Base-by-base conservation (phyloP, 35 echinoderm and acorn worm species). In the Hemicentrotus pulcherrimus region DNA sequence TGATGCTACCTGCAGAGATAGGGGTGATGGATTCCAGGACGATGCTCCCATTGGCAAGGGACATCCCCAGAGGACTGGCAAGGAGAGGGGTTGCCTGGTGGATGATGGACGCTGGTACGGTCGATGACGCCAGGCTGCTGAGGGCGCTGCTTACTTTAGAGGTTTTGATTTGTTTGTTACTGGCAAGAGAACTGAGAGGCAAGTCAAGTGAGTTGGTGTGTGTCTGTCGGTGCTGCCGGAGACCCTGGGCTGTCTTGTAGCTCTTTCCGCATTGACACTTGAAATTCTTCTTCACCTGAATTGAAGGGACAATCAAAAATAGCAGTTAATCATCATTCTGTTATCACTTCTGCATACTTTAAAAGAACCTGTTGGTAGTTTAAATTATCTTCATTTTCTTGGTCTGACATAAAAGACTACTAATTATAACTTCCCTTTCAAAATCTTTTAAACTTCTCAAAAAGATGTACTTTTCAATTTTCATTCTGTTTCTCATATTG, bases 181-280 rank as follows among this genome's bases (percentile, higher is more conserved):
- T 31, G 45, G 91, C 47, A 47, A 93, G 96, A 96, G 32, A 91
- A 94, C 47, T 94, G 32, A 86, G 98, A 94, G n/a, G 97, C 70
- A 9, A 96, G 92, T 19, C 94, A 33, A 46, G 95, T 95, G 4
- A 97, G 96, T 9, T 97, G 96, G 46, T 97, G 97, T 50, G 91
- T 96, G 97, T 88, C 94, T 94, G 85, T 95, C 96, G 86, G 48
- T 99, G 98, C 60, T 98, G 97, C 19, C 98, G 96, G 8, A 99
- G 97, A 33, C 98, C 98, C 61, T 99, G 98, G 22, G 96, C 78
- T 9, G 96, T 96, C 48, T 97, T 96, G 94, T 99, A 99, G 94
- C 98, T 99, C 88, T 99, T 99, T 7, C 97, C 98, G 46, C 97
- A 98, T 19, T 95, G 92, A 95, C 98, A 99, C 61, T 99, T 99